Conservation (phyloP, 1,140 invertebrate species). For the Physella acuta region DNA sequence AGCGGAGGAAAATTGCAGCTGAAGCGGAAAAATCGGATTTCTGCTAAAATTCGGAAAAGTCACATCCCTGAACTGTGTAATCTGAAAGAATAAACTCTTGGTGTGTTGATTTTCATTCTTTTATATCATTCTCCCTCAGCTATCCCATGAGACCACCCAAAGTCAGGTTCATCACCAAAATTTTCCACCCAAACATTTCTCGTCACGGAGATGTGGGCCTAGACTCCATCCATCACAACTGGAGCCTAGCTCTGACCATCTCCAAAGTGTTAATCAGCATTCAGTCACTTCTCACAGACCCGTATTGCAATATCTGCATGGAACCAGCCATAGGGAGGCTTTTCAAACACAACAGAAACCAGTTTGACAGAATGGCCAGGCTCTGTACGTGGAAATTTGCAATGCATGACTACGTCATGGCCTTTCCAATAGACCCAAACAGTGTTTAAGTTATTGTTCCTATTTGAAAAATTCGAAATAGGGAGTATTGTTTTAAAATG, state of each 20-base stretch:
- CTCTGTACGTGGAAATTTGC: slow-evolving; percentile 91
- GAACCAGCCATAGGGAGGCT: slow-evolving; percentile 82
- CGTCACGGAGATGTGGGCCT: slow-evolving; percentile 94
- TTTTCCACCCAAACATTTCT: slow-evolving; percentile 93
- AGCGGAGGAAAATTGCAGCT: no score
- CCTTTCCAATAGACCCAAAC: slow-evolving; percentile 46
- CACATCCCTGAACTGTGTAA: no score
- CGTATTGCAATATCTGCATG: slow-evolving; percentile 89
- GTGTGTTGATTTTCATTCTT: no score
- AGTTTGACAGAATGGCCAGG: slow-evolving; percentile 81
- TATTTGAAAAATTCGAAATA: no score
- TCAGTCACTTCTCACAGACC: slow-evolving; percentile 90
- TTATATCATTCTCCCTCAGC: slow-evolving; percentile 60
- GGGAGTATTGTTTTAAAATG: no score
- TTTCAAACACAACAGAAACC: slow-evolving; percentile 73
- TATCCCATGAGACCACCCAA: slow-evolving; percentile 90
- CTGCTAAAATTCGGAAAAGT: no score
- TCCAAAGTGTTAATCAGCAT: slow-evolving; percentile 69
- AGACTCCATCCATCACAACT: slow-evolving; percentile 93
- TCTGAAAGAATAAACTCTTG: no score
- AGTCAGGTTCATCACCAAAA: slow-evolving; percentile 70
- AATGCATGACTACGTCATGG: slow-evolving; percentile 73
- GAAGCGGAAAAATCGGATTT: no score
- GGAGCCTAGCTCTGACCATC: slow-evolving; percentile 89
- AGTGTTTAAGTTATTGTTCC: slow-evolving; percentile 43